Evolutionary conservation across 2,797 vertebrate genomes (phyloP), one percentile per base, ranked within the genome.

Genomic region (Hozukius guyotensis): DNA sequence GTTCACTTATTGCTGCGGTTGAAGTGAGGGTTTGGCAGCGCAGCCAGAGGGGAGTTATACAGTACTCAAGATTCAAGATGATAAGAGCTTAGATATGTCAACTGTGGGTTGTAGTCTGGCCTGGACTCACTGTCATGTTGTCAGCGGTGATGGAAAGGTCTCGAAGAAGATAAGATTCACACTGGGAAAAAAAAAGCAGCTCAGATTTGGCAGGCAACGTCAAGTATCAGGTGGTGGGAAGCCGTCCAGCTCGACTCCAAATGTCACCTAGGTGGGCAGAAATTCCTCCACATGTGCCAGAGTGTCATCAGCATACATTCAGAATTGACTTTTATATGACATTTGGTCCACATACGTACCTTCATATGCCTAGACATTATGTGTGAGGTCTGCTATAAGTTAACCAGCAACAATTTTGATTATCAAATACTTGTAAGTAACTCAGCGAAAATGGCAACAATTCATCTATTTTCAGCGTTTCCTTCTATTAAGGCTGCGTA

Each of bases 131-230:
- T 81, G 76, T 80, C 81, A 68, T 77, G 62, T 78, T 90, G 80
- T 87, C 75, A 78, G 57, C 3, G 4, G 56, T 72, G 84, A 88
- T 74, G 65, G 74, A 85, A 81, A 80, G 64, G 72, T 75, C 62
- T 78, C 69, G 55, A 74, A 61, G 64, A 75, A 66, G 61, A 74
- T 72, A 52, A 65, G 60, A 81, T 25, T 71, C 46, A 78, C 42
- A 27, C 55, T 49, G 67, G 64, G 74, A 20, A 76, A 80, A 78
- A 76, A 80, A 83, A 70, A 72, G 67, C 27, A 55, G 20, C 69
- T 77, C 36, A 12, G 63, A 52, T 84, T 78, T 86, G 75, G 65
- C 77, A 70, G 83, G 62, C 29, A 34, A 27, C n/a, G 34, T 36
- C 22, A 31, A 79, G 60, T 60, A 74, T 67, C 46, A 67, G 59